Evolutionary conservation across 2,797 vertebrate genomes (phyloP).

Genomic region (Falco cherrug): DNA sequence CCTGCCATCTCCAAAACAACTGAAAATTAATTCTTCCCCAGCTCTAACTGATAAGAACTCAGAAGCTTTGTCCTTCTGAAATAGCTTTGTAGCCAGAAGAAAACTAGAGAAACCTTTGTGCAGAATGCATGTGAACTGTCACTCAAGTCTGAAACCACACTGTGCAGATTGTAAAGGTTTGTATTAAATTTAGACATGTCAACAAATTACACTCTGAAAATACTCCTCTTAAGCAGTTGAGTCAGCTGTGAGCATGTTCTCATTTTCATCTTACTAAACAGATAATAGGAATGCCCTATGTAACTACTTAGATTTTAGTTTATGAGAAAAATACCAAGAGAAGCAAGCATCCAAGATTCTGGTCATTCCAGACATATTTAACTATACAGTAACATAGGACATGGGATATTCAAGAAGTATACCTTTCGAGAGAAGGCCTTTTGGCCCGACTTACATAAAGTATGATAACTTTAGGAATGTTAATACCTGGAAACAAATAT

Average conservation of each 20-base stretch:
- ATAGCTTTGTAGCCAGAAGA: neutral
- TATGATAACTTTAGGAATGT: neutral
- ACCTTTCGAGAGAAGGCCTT: neutral
- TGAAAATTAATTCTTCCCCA: conserved; percentile 7
- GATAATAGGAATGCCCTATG: neutral
- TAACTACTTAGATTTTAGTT: neutral
- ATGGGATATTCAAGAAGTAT: neutral
- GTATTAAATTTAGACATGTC: neutral
- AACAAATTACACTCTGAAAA: neutral
- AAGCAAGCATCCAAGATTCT: neutral
- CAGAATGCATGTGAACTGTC: neutral
- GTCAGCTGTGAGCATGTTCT: neutral
- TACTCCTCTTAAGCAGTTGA: neutral
- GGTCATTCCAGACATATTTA: neutral
- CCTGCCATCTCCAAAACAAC: neutral
- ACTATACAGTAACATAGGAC: neutral
- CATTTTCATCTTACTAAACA: neutral
- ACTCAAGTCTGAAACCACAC: neutral
- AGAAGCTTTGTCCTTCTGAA: neutral
- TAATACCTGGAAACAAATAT: neutral
- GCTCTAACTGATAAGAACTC: neutral
- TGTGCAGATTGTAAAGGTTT: neutral
- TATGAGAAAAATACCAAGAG: neutral
- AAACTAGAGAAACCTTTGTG: neutral
- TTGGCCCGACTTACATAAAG: neutral